phyloP scores from a whole-genome alignment of 2,888 invertebrate genomes.

The Thysanoteuthis rhombus region DNA sequence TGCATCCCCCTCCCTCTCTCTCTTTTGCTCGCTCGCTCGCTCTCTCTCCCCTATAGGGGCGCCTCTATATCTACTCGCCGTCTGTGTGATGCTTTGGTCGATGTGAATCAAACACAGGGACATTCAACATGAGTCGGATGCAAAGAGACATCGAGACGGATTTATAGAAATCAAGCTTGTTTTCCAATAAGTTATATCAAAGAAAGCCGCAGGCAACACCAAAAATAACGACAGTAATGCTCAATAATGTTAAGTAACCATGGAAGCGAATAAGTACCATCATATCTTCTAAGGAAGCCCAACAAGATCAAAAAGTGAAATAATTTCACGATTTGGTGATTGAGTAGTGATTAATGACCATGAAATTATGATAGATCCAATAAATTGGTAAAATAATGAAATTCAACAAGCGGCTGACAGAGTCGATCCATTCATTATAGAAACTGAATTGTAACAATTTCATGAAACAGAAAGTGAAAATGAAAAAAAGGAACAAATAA shows the following conservation, averaged over 20 bases:
- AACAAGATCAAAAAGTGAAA: neutral
- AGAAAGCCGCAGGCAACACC: neutral
- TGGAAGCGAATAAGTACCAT: neutral
- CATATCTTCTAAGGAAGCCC: neutral
- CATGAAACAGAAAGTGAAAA: too few species aligned
- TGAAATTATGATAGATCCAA: too few species aligned
- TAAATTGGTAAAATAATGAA: too few species aligned
- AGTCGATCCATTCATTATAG: too few species aligned
- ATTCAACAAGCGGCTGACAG: too few species aligned
- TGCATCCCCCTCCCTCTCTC: neutral
- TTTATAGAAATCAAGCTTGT: neutral
- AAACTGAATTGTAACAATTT: too few species aligned
- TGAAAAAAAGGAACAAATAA: too few species aligned
- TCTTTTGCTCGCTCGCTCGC: neutral
- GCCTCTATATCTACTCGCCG: neutral
- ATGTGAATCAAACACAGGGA: neutral
- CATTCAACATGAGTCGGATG: neutral
- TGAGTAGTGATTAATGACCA: too few species aligned
- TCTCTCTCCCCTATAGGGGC: neutral
- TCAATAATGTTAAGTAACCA: neutral
- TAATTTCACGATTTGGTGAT: too few species aligned
- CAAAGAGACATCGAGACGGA: neutral
- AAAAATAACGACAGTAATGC: neutral
- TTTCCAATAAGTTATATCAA: neutral
- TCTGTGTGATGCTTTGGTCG: neutral